Evolutionary conservation across 2,888 invertebrate species (phyloP), one percentile per base, ranked within the genome.

Genomic region (Baccha elongata): DNA sequence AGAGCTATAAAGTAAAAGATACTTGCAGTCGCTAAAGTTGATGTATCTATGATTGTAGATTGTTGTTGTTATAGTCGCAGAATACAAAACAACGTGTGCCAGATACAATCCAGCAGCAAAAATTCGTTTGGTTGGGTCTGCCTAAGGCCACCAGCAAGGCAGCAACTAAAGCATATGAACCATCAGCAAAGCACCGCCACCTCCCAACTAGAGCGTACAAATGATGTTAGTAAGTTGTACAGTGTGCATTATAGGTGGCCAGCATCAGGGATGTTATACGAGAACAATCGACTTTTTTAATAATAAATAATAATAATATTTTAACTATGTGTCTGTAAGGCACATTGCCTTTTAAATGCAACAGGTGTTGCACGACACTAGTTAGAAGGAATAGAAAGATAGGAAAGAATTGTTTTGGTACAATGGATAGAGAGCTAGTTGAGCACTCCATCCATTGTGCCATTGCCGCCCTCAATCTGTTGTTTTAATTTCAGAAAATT

Each of bases 1-100:
- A 13, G 17, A 58, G 76, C 65, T 60, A 72, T 81, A 75, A 75
- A 75, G 65, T 75, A 81, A 67, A 81, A 67, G 76, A 76, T 76
- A 81, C 71, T 71, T 35, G 29, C 50, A 40, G 44, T 58, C 44
- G 50, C 46, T 52, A 76, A 69, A 79, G 60, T 62, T 62, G 60
- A 62, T 67, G 67, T 62, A 64, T 62, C 55, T 64, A 42, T 44
- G 60, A 60, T 60, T 29, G 60, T 44, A 60, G 60, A 53, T 46
- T 46, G 48, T 48, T 32, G 55, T 32, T 50, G 58, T 15, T 42
- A 58, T 60, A 37, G 60, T 48, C 60, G 58, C 42, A 58, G 23
- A 48, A 69, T 46, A 68, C 21, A 72, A 65, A 68, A 62, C 73
- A 73, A 73, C 79, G 73, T 73, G 73, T 73, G 67, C 73, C 62